Evolutionary conservation across 2,797 vertebrate genomes (phyloP), one percentile per base, ranked within the genome.

Genomic region (Steatocranus sp.): DNA sequence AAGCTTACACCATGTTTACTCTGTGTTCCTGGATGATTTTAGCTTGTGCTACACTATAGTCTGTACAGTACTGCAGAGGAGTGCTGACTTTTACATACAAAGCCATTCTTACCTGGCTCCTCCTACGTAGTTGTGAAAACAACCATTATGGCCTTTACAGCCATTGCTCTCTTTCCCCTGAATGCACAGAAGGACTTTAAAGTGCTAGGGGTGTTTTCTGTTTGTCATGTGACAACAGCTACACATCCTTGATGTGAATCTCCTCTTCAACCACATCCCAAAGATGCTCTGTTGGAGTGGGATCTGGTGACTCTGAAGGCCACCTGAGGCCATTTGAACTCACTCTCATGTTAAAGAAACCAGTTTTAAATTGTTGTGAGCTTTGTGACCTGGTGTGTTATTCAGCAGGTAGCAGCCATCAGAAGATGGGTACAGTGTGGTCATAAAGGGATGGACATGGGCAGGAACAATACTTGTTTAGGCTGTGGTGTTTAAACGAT

Each of bases 121-220:
- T 61, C 18, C 56, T 36, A n/a, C 18, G 1, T 61, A 61, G 17
- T n/a, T 36, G 18, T 61, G 30, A n/a, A 61, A 36, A 34, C 56
- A 61, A 61, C 30, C 10, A 30, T 56, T 32, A 56, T 56, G 54
- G 54, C 54, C 27, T 56, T 11, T 56, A 56, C 15, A 32, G 8
- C 27, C 3, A 36, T 63, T 36, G 58, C 32, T 63, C 32, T 61
- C 32, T 63, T 63, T 36, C 11, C 11, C 58, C 18, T 36, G 32
- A 36, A 36, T 63, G 18, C 18, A 61, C 10, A 61, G 30, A 34
- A 20, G 11, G 58, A 63, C 58, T 63, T 63, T 63, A 63, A 63
- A 36, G 32, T 63, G 18, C 32, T 34, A 63, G 7, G 18, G 11
- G 0, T 0, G 32, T 12, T n/a, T 61, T 5, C 9, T 58, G 30